These are phyloP conservation scores for Scaptodrosophila latifasciaeformis DNA, from an alignment of 2,888 invertebrate genomes.

Conservation along the genomic window DNA sequence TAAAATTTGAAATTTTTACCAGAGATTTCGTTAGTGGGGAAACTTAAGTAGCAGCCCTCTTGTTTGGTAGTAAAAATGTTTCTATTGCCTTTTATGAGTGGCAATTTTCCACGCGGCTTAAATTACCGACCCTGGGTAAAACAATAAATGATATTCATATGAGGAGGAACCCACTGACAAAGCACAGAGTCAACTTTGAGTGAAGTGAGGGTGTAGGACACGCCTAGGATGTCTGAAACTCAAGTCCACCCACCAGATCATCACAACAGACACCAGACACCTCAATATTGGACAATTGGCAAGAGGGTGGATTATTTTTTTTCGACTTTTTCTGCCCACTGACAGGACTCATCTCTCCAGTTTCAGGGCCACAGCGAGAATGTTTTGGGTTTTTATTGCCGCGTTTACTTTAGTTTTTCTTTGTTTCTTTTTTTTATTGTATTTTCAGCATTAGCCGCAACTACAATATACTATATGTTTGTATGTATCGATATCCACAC, in stretches of 20 bases:
- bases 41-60: not conserved
- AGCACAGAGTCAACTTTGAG: not conserved
- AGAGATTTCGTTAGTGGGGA: not conserved
- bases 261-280: too few species aligned
- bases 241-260: not conserved
- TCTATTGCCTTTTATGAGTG: not conserved
- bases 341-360: constrained; percentile 29
- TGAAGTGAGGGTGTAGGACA: not conserved
- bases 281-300: too few species aligned
- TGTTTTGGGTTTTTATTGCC: constrained; percentile 47
- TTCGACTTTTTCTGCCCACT: not conserved
- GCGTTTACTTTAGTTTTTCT: constrained; percentile 41
- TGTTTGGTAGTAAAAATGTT: not conserved
- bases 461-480: constrained; percentile 40
- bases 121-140: constrained; percentile 37
- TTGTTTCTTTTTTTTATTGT: too few species aligned
- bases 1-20: too few species aligned
- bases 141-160: constrained; percentile 39
- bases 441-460: constrained; percentile 34
- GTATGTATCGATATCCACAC: constrained; percentile 40
- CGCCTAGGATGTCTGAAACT: not conserved
- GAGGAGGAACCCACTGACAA: not conserved
- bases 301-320: not conserved
- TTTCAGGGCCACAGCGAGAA: constrained; percentile 35
- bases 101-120: constrained; percentile 55